phyloP scores from a whole-genome alignment of 1,140 invertebrate species.

The Ruditapes philippinarum region DNA sequence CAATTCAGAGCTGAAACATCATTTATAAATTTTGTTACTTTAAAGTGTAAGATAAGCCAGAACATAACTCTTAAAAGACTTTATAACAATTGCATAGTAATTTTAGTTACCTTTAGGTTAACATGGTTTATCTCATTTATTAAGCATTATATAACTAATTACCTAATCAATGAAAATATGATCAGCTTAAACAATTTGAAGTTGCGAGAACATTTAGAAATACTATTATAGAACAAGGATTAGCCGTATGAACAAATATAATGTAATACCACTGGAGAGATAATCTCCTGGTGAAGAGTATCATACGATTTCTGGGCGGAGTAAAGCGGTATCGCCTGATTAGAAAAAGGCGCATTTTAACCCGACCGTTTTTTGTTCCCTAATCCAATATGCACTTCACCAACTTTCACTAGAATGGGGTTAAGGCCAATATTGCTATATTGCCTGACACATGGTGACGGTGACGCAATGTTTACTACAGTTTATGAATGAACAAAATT shows the following conservation, averaged over 20 bases:
- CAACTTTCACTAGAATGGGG: neutral
- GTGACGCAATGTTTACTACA: slow-evolving; percentile 44
- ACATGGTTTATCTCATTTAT: too few species aligned
- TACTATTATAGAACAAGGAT: too few species aligned
- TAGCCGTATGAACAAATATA: neutral
- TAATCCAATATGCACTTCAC: neutral
- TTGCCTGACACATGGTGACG: neutral
- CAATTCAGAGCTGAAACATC: too few species aligned
- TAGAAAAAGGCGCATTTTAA: neutral
- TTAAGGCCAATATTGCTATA: slow-evolving; percentile 5
- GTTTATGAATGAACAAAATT: slow-evolving; percentile 8
- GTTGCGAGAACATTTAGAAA: too few species aligned
- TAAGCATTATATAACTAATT: too few species aligned
- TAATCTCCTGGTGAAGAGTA: neutral
- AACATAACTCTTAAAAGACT: too few species aligned
- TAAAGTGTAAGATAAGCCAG: too few species aligned
- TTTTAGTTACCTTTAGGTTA: too few species aligned
- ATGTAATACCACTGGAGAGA: neutral
- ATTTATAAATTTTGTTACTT: too few species aligned
- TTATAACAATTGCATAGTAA: too few species aligned
- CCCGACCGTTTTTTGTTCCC: neutral
- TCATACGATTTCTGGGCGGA: slow-evolving; percentile 15
- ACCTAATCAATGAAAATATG: too few species aligned
- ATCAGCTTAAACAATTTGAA: too few species aligned
- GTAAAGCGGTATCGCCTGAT: neutral